Evolutionary conservation across 1,140 invertebrate species (phyloP).

Genomic region (Dufourea novaeangliae): DNA sequence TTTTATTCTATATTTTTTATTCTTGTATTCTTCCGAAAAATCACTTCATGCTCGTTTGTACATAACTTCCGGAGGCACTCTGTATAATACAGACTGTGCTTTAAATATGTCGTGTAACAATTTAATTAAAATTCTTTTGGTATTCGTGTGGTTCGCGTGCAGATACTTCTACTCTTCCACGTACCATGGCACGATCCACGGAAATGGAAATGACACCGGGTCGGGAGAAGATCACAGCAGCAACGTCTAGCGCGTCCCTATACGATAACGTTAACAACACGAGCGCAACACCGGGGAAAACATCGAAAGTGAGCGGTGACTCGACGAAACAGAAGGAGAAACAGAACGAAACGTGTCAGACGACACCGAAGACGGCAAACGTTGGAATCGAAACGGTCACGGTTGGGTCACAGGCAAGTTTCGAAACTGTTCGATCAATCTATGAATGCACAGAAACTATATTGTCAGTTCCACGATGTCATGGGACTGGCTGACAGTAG

Average conservation of each 20-base stretch:
- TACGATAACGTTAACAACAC: conserved; percentile 90
- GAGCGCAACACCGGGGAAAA: conserved; percentile 73
- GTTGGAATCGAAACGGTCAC: conserved; percentile 83
- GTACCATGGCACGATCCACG: conserved; percentile 87
- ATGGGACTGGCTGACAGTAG: too few relatives aligned
- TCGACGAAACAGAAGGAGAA: conserved; percentile 76
- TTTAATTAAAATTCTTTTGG: too few relatives aligned
- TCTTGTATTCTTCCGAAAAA: too few relatives aligned
- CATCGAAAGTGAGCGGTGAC: conserved; percentile 66
- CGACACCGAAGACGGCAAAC: conserved; percentile 78
- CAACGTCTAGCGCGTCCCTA: conserved; percentile 93
- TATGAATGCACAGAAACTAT: too few relatives aligned
- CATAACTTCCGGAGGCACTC: too few relatives aligned
- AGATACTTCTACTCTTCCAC: conserved; percentile 88
- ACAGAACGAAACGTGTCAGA: conserved; percentile 79
- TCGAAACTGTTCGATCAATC: too few relatives aligned
- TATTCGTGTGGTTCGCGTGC: conserved; percentile 4
- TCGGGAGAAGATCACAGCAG: conserved; percentile 89
- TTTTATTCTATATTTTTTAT: too few relatives aligned
- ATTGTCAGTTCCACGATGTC: too few relatives aligned
- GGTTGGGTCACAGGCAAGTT: conserved; percentile 81
- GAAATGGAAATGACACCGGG: conserved; percentile 85
- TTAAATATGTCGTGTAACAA: too few relatives aligned
- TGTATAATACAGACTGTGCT: too few relatives aligned
- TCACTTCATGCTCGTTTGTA: too few relatives aligned